Conservation (phyloP, 2,797 vertebrate species). For the Lepidocolaptes lacrymiger region DNA sequence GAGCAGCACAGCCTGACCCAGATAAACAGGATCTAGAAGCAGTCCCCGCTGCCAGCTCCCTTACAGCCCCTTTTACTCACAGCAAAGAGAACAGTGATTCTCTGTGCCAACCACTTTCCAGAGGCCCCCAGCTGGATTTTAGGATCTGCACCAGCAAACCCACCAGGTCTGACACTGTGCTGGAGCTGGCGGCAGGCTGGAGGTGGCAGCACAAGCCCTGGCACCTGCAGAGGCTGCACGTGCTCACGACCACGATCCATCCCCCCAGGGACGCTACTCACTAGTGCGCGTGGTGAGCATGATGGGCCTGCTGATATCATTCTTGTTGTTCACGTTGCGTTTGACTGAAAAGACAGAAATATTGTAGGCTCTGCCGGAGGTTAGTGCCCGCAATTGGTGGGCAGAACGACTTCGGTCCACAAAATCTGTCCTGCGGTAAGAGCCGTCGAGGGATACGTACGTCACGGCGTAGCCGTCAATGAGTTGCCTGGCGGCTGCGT, state of each 20-base stretch:
- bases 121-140: not conserved
- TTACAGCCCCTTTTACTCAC: not conserved
- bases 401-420: slow-evolving; percentile 87
- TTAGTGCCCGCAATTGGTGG: slow-evolving; percentile 88
- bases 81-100: slow-evolving; percentile 26
- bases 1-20: not conserved
- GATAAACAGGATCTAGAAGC: not conserved
- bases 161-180: not conserved
- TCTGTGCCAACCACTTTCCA: not conserved
- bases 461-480: slow-evolving; percentile 93
- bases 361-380: slow-evolving; percentile 91
- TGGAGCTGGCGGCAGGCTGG: not conserved
- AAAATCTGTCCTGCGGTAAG: slow-evolving; percentile 88
- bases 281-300: slow-evolving; percentile 90
- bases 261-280: slow-evolving; percentile 78
- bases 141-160: not conserved
- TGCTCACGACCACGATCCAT: slow-evolving; percentile 17
- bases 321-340: slow-evolving; percentile 89
- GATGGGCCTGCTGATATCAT: slow-evolving; percentile 91
- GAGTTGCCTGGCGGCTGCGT: slow-evolving; percentile 77
- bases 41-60: fast-evolving
- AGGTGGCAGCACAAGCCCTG: not conserved
- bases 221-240: not conserved
- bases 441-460: slow-evolving; percentile 86
- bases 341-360: slow-evolving; percentile 96